These are phyloP conservation scores for Cataglyphis albicans DNA, from an alignment of 2,888 invertebrate species.

Conservation along the genomic window DNA sequence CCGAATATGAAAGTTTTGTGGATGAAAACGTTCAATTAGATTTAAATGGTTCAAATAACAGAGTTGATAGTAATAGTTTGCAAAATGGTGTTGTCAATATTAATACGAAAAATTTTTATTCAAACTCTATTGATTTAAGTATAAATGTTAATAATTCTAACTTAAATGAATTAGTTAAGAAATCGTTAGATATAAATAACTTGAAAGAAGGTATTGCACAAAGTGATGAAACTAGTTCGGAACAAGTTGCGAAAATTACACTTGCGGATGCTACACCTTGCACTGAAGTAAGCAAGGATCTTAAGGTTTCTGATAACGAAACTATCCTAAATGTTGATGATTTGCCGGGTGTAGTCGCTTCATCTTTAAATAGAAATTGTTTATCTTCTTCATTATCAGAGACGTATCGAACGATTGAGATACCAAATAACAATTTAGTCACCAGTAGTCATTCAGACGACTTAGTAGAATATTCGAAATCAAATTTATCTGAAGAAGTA, in stretches of 20 bases:
- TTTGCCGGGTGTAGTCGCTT: constrained; percentile 80
- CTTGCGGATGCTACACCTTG: constrained; percentile 72
- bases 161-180: neutral
- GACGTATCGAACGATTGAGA: constrained; percentile 67
- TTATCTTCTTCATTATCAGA: constrained; percentile 73
- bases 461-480: neutral
- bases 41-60: neutral
- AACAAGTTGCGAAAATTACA: constrained; percentile 56
- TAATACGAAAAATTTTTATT: constrained; percentile 1
- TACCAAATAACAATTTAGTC: constrained; percentile 62
- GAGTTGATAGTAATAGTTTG: neutral
- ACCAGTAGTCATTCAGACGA: neutral
- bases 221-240: neutral
- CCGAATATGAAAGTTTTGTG: constrained; percentile 55
- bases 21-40: constrained; percentile 36
- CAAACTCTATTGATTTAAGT: constrained; percentile 4
- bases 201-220: neutral
- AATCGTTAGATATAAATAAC: constrained; percentile 8
- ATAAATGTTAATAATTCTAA: constrained; percentile 1
- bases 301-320: constrained; percentile 46
- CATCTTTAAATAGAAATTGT: constrained; percentile 77
- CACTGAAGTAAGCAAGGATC: constrained; percentile 56
- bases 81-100: neutral
- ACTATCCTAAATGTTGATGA: constrained; percentile 64
- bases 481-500: neutral